Evolutionary conservation across 2,113 vertebrate species (phyloP), one percentile per base, ranked within the genome.

Genomic region (Nestor notabilis): DNA sequence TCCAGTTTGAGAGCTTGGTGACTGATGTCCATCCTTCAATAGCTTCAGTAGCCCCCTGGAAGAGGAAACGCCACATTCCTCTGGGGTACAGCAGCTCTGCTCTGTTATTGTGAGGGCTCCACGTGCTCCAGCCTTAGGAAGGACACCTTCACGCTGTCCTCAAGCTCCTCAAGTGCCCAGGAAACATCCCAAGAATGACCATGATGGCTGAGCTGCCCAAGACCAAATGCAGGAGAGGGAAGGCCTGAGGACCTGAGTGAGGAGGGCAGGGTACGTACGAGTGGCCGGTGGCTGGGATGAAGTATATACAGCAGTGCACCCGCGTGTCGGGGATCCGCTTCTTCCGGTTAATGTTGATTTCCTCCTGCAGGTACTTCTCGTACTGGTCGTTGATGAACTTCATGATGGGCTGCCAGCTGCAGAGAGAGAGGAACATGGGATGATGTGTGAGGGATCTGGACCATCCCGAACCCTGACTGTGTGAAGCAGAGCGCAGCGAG

Each of bases 251-350:
- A 31, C 6, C 5, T 4, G 58, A 56, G 52, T 0, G 2, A 19
- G 55, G 80, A 7, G 3, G 4, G 83, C 1, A 2, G 81, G 52
- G 78, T 93, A 98, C 99, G 23, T 97, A 99, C 99, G 99, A 98
- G 98, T 99, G 99, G 96, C 99, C 99, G 0, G 99, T 99, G 92
- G 99, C 99, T 3, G 99, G 99, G 92, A 99, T 99, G 98, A 99
- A 99, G 98, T 99, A 99, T 96, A 99, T 99, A 97, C 99, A 99
- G 97, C 99, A 99, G 98, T 99, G 99, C 39, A 99, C 99, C 8
- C 99, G 97, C 3, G 99, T 99, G 98, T 99, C 99, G 0, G 99
- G 99, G 96, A 99, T 99, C 83, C 98, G 98, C 91, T 99, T 99
- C 98, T 99, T 99, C 18, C 99, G 96, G 97, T 99, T 98, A 49